Percentiles rank a stretch among this genome's conserved stretches.
Evolutionary conservation across 2,888 invertebrate genomes (phyloP).

Genomic region (Megastigmus dorsalis): DNA sequence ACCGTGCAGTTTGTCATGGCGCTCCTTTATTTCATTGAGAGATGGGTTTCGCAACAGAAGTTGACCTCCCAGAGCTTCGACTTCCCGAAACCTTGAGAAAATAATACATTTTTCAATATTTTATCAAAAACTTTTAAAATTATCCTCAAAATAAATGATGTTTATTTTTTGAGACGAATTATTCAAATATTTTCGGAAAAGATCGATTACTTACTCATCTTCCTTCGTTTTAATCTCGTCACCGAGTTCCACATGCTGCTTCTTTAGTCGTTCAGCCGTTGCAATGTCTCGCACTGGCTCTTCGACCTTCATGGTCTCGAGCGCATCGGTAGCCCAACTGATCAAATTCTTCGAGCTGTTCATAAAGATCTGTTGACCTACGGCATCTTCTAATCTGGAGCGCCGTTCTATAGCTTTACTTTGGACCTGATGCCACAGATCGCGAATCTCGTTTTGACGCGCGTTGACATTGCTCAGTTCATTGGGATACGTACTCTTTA

Average conservation of each 20-base stretch:
- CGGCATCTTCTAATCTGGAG: slow-evolving; percentile 91
- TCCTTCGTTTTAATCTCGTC: slow-evolving; percentile 94
- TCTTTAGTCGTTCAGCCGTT: slow-evolving; percentile 91
- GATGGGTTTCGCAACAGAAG: slow-evolving; percentile 84
- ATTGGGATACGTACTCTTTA: slow-evolving; percentile 93
- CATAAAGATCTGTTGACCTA: slow-evolving; percentile 95
- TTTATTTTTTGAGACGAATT: slow-evolving; percentile 16
- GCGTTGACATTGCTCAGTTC: slow-evolving; percentile 90
- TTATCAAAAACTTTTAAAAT: too few species aligned
- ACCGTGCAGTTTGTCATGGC: slow-evolving; percentile 82
- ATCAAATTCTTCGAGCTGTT: slow-evolving; percentile 87
- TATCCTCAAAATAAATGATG: too few species aligned
- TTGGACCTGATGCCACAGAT: slow-evolving; percentile 91
- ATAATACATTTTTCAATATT: slow-evolving; percentile 19
- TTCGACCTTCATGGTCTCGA: slow-evolving; percentile 86
- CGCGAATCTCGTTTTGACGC: slow-evolving; percentile 88
- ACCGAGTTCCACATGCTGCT: slow-evolving; percentile 91
- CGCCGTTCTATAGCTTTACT: slow-evolving; percentile 90
- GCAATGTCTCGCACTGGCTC: slow-evolving; percentile 91
- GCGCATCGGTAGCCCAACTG: slow-evolving; percentile 88
- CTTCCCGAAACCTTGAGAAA: slow-evolving; percentile 82
- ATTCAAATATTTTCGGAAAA: not conserved
- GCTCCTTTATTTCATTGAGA: slow-evolving; percentile 84
- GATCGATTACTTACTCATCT: slow-evolving; percentile 82
- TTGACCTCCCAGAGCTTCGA: slow-evolving; percentile 86